Evolutionary conservation across 1,140 invertebrate genomes (phyloP).

Genomic region (Mamestra configurata): DNA sequence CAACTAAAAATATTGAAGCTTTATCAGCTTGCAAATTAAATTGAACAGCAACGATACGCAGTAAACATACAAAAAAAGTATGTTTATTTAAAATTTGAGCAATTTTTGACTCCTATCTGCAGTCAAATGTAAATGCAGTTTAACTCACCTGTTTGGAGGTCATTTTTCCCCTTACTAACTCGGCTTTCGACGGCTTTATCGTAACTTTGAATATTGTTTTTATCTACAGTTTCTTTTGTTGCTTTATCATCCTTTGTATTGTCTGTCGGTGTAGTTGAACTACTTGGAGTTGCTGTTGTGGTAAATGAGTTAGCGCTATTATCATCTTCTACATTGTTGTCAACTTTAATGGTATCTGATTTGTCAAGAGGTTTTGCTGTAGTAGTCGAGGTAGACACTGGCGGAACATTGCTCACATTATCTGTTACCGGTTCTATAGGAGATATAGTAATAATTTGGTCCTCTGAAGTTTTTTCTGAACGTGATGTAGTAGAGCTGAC

Average conservation of each 20-base stretch:
- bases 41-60: constrained; percentile 18
- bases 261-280: background rate
- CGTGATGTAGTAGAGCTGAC: background rate
- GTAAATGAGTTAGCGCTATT: background rate
- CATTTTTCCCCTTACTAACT: background rate
- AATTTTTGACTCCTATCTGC: background rate
- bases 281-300: background rate
- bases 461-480: background rate
- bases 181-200: background rate
- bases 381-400: background rate
- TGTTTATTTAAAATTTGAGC: background rate
- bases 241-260: background rate
- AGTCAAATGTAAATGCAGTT: background rate
- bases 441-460: constrained; percentile 38
- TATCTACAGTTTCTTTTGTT: background rate
- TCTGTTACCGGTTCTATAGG: constrained; percentile 28
- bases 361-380: background rate
- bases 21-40: constrained; percentile 9
- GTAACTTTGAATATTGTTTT: background rate
- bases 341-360: too few relatives aligned
- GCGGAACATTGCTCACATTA: constrained; percentile 13
- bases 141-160: background rate
- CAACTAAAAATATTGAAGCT: constrained; percentile 27
- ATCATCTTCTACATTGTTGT: background rate
- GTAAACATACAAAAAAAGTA: too few relatives aligned